Conservation (phyloP, 1,140 invertebrate genomes). For the Drosophila funebris region DNA sequence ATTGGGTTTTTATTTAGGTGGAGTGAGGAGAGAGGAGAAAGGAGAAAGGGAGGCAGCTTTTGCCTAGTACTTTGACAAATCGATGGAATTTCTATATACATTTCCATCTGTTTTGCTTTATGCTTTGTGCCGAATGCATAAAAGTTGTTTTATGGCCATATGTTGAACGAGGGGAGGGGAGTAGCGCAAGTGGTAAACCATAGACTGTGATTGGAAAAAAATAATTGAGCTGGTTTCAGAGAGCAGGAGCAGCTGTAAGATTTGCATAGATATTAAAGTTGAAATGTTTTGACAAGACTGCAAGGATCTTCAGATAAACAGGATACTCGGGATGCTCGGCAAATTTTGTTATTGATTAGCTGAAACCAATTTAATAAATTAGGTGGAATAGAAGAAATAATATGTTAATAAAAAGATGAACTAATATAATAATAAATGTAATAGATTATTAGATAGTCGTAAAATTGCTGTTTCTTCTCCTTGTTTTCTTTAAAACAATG, state of each 20-base stretch:
- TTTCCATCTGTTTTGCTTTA: background rate
- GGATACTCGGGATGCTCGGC: no score
- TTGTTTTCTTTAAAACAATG: no score
- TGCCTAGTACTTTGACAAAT: slow-evolving; percentile 32
- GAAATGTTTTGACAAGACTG: background rate
- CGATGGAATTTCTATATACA: slow-evolving; percentile 4
- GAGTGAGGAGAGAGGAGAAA: no score
- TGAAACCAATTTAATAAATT: no score
- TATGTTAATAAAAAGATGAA: no score
- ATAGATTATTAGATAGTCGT: no score
- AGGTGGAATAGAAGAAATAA: no score
- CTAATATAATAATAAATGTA: no score
- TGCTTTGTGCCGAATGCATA: slow-evolving; percentile 13
- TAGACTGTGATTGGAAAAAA: background rate
- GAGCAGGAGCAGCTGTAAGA: background rate
- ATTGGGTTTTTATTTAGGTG: background rate
- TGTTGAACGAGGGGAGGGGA: background rate
- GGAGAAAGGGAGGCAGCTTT: background rate
- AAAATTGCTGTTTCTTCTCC: no score
- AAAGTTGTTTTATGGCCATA: background rate
- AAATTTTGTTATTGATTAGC: no score
- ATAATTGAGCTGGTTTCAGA: background rate
- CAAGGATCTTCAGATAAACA: background rate
- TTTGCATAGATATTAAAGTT: slow-evolving; percentile 3
- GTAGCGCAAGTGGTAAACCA: background rate